Percentiles rank a stretch among this genome's conserved stretches.
Evolutionary conservation across 2,797 vertebrate genomes (phyloP).

Genomic region (Pterois miles): DNA sequence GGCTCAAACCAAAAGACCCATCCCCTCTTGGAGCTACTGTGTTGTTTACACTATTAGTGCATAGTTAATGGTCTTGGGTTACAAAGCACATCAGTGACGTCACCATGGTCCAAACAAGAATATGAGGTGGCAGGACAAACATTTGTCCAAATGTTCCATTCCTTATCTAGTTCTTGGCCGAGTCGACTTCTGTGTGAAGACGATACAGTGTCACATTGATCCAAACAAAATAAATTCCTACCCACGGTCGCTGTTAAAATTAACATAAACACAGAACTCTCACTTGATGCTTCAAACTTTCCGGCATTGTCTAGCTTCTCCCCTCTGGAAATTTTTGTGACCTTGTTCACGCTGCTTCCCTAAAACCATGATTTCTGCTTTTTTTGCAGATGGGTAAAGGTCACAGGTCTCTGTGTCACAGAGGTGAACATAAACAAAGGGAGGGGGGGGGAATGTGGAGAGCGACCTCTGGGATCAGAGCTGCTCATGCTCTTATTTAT

Average conservation of each 20-base stretch:
- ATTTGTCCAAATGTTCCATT: conserved; percentile 77
- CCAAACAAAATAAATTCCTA: conserved; percentile 83
- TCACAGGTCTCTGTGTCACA: conserved; percentile 41
- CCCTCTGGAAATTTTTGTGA: conserved; percentile 30
- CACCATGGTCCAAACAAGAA: conserved; percentile 56
- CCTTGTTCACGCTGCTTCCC: conserved; percentile 21
- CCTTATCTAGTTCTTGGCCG: conserved; percentile 76
- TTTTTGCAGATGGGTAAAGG: conserved; percentile 54
- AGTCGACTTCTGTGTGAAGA: conserved; percentile 66
- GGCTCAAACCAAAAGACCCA: conserved; percentile 3
- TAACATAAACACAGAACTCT: conserved; percentile 78
- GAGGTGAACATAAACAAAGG: conserved; percentile 67
- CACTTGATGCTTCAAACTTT: conserved; percentile 59
- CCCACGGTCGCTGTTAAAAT: conserved; percentile 72
- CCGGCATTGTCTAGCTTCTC: conserved; percentile 31
- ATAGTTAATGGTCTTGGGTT: conserved; percentile 54
- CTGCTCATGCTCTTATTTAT: conserved; percentile 38
- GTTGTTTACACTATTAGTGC: conserved; percentile 56
- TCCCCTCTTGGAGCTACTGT: conserved; percentile 2
- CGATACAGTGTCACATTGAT: conserved; percentile 70
- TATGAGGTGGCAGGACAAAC: conserved; percentile 68
- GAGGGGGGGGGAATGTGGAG: conserved; percentile 32
- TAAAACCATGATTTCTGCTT: conserved; percentile 53
- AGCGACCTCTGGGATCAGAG: conserved; percentile 32
- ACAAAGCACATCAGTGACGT: conserved; percentile 55